Conservation (phyloP, 2,797 vertebrate species). For the Coccyzus lansbergi region DNA sequence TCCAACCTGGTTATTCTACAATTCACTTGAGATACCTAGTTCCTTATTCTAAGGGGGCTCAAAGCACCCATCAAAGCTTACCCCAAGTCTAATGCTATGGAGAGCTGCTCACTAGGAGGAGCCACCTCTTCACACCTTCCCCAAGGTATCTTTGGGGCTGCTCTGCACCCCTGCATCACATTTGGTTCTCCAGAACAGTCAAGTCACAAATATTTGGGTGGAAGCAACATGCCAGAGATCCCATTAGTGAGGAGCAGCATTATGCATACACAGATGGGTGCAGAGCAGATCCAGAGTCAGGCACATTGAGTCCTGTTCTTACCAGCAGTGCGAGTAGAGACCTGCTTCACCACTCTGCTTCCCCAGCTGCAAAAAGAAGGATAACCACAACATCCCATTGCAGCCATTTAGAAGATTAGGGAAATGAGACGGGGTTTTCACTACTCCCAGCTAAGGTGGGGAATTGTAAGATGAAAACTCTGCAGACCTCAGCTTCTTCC, state of each 20-base stretch:
- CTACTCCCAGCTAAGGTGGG: neutral
- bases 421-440: neutral
- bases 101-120: neutral
- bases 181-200: neutral
- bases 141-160: accelerated
- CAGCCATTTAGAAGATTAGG: neutral
- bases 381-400: neutral
- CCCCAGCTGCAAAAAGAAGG: neutral
- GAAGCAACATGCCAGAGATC: neutral
- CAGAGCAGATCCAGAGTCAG: neutral
- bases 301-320: neutral
- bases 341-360: neutral
- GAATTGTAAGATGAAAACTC: neutral
- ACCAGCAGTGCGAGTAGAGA: neutral
- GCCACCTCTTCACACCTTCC: neutral
- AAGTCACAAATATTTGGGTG: neutral
- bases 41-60: neutral
- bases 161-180: neutral
- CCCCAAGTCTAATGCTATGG: neutral
- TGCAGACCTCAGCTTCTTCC: neutral
- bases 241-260: accelerated
- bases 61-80: accelerated
- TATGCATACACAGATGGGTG: accelerated
- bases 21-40: neutral
- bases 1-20: too few relatives aligned